Evolutionary conservation across 2,113 vertebrate genomes (phyloP).

Genomic region (Strix aluco): DNA sequence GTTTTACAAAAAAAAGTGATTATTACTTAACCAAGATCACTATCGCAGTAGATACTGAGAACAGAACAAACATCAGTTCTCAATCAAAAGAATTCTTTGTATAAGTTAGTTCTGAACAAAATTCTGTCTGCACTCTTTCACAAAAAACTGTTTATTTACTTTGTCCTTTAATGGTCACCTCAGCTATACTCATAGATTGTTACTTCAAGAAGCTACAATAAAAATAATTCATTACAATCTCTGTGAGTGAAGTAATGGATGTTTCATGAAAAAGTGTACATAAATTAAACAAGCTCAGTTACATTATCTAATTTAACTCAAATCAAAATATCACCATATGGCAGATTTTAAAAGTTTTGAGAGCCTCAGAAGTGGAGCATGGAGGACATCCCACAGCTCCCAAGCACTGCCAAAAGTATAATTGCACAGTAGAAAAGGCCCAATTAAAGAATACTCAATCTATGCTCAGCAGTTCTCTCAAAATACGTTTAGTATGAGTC

Average conservation of each 20-base stretch:
- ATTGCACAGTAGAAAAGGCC: not conserved
- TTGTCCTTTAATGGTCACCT: not conserved
- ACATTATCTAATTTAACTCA: not conserved
- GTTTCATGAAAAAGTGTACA: not conserved
- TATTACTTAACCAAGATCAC: not conserved
- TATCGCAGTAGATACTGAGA: not conserved
- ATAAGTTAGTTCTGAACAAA: not conserved
- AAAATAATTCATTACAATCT: conserved; percentile 23
- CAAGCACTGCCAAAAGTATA: not conserved
- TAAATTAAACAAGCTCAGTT: conserved; percentile 2
- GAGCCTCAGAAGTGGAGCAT: not conserved
- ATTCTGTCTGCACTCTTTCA: not conserved
- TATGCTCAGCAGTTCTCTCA: not conserved
- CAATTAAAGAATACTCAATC: not conserved
- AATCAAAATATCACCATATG: not conserved
- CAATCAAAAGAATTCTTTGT: not conserved
- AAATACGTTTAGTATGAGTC: not conserved
- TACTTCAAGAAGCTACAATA: not conserved
- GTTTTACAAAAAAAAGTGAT: not conserved
- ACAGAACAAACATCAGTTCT: not conserved
- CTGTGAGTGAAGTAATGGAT: not conserved
- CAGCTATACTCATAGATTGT: not conserved
- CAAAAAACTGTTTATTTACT: not conserved
- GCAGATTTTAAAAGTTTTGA: not conserved
- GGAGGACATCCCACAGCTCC: not conserved